Evolutionary conservation across 2,888 invertebrate genomes (phyloP).

Genomic region (Hetaerina titia): DNA sequence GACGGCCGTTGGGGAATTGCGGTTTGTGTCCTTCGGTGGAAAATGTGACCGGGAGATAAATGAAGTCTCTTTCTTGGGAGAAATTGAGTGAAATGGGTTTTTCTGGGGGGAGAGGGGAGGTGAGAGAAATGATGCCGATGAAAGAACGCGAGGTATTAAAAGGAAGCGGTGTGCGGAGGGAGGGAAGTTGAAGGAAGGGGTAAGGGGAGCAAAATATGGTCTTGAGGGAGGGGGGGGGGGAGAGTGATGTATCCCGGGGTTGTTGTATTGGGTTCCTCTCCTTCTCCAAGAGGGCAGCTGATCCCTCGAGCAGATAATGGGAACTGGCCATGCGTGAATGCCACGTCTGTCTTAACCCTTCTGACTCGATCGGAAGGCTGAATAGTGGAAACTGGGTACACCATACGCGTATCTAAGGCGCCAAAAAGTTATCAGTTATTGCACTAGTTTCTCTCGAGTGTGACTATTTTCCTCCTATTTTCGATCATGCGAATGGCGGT

Average conservation of each 20-base stretch:
- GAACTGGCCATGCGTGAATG: neutral
- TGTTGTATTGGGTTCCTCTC: neutral
- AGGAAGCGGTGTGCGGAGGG: neutral
- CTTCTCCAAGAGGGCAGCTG: neutral
- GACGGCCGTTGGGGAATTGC: neutral
- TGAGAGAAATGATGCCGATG: neutral
- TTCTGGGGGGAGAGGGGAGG: neutral
- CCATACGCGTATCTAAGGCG: too few species aligned
- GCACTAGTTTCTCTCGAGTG: neutral
- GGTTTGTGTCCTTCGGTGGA: neutral
- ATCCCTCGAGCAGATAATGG: neutral
- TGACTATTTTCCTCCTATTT: neutral
- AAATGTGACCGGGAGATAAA: constrained; percentile 31
- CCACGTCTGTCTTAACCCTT: neutral
- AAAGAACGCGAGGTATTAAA: neutral
- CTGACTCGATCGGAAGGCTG: neutral
- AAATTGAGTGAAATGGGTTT: constrained; percentile 26
- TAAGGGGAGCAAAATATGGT: neutral
- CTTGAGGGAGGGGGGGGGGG: neutral
- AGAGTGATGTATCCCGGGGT: neutral
- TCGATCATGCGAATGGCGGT: too few species aligned
- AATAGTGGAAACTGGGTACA: too few species aligned
- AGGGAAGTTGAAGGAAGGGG: neutral
- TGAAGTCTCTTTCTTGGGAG: neutral
- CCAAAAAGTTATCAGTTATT: too few species aligned